Percentiles rank a stretch among this genome's conserved stretches.
Conservation (phyloP, 2,113 vertebrate genomes). For the Mixornis gularis region DNA sequence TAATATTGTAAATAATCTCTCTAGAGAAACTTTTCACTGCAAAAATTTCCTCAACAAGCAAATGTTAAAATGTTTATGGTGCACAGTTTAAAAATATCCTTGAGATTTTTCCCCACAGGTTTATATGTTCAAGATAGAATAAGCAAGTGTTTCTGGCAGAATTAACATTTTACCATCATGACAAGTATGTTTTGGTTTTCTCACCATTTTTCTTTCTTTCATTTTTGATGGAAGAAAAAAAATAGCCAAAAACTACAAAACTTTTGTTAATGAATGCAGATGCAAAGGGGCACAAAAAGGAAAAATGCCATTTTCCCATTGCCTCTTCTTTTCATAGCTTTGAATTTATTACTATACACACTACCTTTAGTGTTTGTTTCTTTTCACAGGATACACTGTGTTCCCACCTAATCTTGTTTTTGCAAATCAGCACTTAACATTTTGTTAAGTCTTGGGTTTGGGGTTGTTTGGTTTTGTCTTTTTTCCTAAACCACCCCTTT, state of each 20-base stretch:
- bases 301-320: neutral
- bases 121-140: neutral
- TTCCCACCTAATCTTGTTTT: neutral
- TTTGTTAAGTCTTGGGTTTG: neutral
- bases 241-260: neutral
- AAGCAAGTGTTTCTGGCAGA: neutral
- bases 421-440: neutral
- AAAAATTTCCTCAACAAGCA: neutral
- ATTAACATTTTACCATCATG: neutral
- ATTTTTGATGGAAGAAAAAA: neutral
- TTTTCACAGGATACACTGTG: neutral
- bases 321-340: neutral
- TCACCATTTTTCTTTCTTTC: neutral
- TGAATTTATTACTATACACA: neutral
- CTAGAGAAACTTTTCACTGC: neutral
- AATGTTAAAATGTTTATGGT: neutral
- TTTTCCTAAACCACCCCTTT: neutral
- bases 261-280: neutral
- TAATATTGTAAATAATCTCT: neutral
- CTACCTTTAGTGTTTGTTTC: neutral
- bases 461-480: neutral
- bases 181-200: neutral
- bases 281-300: neutral
- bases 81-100: neutral
- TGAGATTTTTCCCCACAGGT: neutral